A percentile compares a stretch with the other conserved stretches of the same genome.
Evolutionary conservation across 2,113 vertebrate genomes (phyloP).

Genomic region (Halichoerus grypus): DNA sequence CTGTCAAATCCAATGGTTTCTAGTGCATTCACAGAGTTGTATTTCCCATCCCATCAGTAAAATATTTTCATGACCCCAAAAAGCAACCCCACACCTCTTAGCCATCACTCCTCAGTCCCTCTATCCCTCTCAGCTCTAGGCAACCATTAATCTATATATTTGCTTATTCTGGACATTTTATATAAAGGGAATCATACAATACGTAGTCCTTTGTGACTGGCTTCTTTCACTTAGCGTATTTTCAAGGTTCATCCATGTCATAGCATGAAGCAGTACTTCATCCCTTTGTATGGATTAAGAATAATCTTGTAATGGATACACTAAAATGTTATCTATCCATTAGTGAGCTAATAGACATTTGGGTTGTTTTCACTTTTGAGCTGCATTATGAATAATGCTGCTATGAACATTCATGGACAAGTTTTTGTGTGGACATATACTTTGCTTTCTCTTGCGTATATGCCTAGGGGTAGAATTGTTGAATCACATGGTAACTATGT

Average conservation of each 20-base stretch:
- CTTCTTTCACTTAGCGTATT: background rate
- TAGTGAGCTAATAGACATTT: background rate
- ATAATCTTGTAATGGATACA: background rate
- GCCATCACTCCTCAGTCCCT: background rate
- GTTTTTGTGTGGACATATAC: background rate
- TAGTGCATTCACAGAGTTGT: background rate
- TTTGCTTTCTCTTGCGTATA: background rate
- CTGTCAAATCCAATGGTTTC: background rate
- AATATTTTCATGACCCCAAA: background rate
- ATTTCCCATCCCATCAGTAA: background rate
- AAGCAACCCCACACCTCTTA: background rate
- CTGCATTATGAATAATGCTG: background rate
- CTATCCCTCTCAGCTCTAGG: background rate
- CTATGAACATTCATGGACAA: background rate
- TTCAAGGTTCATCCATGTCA: background rate
- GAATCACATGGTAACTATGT: background rate
- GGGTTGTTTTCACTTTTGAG: background rate
- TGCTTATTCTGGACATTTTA: background rate
- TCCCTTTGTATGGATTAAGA: constrained; percentile 24
- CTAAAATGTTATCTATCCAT: background rate
- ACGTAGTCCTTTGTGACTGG: background rate
- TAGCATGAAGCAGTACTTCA: background rate
- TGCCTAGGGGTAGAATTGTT: background rate
- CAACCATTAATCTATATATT: background rate
- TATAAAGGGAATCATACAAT: background rate